phyloP scores from a whole-genome alignment of 92 coral and sea anemone species.

The Palythoa grandiflora region DNA sequence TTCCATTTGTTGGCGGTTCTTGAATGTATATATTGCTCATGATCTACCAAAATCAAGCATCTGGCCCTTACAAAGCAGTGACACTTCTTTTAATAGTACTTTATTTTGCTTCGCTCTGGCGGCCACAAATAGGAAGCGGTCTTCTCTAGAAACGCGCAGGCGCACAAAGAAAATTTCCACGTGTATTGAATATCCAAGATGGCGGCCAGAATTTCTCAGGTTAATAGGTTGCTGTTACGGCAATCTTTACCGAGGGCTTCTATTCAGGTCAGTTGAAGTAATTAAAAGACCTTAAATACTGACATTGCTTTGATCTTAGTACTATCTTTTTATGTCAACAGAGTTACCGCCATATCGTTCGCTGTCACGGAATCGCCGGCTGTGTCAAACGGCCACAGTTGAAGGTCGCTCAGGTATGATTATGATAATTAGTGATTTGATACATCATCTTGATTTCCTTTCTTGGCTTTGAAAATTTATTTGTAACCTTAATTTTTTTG shows the following conservation, averaged over 20 bases:
- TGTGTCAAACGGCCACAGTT: not conserved
- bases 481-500: not conserved
- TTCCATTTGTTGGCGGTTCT: conserved; percentile 98
- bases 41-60: not conserved
- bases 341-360: conserved; percentile 1
- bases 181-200: conserved; percentile 69
- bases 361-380: not conserved
- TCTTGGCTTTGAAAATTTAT: not conserved
- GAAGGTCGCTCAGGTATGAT: conserved; percentile 12
- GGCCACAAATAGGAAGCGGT: conserved; percentile 61
- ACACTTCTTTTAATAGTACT: too few species aligned
- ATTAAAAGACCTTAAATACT: not conserved
- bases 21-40: conserved; percentile 99
- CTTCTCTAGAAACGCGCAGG: conserved; percentile 38
- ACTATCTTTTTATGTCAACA: not conserved
- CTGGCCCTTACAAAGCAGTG: too few species aligned
- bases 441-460: not conserved
- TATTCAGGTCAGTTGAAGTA: conserved; percentile 34
- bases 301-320: not conserved
- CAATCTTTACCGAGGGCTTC: conserved; percentile 51
- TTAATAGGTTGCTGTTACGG: conserved; percentile 50
- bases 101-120: not conserved
- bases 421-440: not conserved
- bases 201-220: conserved; percentile 75
- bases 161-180: conserved; percentile 49